phyloP scores from a whole-genome alignment of 1,140 invertebrate species.

The Neodiprion virginianus region DNA sequence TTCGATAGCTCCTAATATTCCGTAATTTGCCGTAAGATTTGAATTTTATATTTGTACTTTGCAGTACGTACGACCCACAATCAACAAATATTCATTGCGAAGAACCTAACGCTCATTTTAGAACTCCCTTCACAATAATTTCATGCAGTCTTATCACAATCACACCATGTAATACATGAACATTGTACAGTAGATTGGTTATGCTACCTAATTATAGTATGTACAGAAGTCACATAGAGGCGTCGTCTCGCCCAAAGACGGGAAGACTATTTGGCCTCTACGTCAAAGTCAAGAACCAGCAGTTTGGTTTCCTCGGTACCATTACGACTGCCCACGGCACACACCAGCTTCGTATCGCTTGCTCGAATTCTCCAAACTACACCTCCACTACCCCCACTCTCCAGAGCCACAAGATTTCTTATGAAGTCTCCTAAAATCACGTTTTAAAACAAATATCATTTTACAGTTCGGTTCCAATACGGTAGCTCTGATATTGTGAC shows the following conservation, averaged over 20 bases:
- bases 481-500: neutral
- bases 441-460: constrained; percentile 7
- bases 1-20: neutral
- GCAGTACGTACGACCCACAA: neutral
- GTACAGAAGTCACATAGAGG: constrained; percentile 47
- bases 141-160: constrained; percentile 60
- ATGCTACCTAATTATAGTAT: constrained; percentile 57
- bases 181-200: constrained; percentile 57
- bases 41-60: neutral
- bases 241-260: constrained; percentile 25
- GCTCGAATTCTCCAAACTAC: constrained; percentile 98
- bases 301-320: constrained; percentile 99
- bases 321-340: constrained; percentile 97
- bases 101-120: neutral
- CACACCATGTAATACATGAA: constrained; percentile 52
- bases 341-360: constrained; percentile 96
- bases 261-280: constrained; percentile 66
- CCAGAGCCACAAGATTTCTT: constrained; percentile 91
- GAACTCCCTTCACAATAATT: neutral
- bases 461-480: neutral
- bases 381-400: constrained; percentile 95
- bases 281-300: constrained; percentile 96
- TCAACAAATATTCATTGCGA: neutral
- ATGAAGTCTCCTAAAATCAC: constrained; percentile 84
- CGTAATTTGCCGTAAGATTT: neutral